Percentiles rank a stretch among this genome's conserved stretches.
Evolutionary conservation across 2,888 invertebrate species (phyloP).

Genomic region (Tridacna gigas): DNA sequence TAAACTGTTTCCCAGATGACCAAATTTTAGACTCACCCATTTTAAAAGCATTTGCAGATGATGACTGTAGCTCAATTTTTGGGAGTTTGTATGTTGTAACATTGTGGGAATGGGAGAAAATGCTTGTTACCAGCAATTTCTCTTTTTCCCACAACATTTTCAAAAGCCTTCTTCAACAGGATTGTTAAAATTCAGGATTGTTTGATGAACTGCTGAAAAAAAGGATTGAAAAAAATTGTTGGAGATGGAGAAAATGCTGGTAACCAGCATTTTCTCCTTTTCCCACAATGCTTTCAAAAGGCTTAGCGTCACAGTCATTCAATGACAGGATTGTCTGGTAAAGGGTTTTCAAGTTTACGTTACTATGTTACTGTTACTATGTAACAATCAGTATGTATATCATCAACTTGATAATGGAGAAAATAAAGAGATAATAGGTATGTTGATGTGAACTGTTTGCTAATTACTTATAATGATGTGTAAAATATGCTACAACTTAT

Average conservation of each 20-base stretch:
- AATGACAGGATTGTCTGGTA: too few species aligned
- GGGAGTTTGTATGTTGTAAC: too few species aligned
- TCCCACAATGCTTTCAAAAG: neutral
- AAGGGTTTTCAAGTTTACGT: too few species aligned
- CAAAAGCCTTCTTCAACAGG: neutral
- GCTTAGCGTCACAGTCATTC: neutral
- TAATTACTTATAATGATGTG: too few species aligned
- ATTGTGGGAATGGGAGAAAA: neutral
- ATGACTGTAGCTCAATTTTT: too few species aligned
- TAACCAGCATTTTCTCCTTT: neutral
- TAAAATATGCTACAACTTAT: too few species aligned
- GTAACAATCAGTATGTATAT: too few species aligned
- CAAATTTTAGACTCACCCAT: neutral
- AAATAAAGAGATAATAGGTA: too few species aligned
- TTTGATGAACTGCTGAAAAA: neutral
- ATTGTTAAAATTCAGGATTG: neutral
- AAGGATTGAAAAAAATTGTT: neutral
- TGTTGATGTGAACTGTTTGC: too few species aligned
- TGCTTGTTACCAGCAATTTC: constrained; percentile 8
- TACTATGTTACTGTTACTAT: too few species aligned
- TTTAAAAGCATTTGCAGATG: neutral
- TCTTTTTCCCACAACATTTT: constrained; percentile 5
- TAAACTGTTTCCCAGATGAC: neutral
- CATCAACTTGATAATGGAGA: too few species aligned
- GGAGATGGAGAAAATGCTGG: neutral